Conservation (phyloP, 2,113 vertebrate genomes). For the Centropristis striata region DNA sequence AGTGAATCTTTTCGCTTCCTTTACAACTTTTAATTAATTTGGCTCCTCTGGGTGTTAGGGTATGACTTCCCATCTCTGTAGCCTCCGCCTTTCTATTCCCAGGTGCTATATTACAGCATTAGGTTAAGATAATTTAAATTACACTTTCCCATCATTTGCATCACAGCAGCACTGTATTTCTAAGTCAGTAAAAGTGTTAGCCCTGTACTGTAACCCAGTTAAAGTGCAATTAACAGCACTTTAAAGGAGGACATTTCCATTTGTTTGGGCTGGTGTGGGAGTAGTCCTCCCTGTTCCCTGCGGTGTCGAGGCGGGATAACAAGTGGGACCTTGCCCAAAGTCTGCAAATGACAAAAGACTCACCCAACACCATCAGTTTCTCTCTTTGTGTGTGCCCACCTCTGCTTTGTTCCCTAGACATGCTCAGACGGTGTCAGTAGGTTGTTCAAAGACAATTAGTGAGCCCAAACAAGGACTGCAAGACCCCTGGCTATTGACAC, state of each 20-base stretch:
- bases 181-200: conserved; percentile 32
- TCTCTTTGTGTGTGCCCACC: conserved; percentile 39
- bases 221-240: conserved; percentile 53
- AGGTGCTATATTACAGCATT: neutral
- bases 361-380: conserved; percentile 30
- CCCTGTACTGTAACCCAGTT: conserved; percentile 44
- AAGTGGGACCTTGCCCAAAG: conserved; percentile 46
- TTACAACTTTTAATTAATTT: conserved; percentile 3
- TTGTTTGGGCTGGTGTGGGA: conserved; percentile 60
- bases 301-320: conserved; percentile 58
- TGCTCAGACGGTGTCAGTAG: conserved; percentile 47
- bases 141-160: conserved; percentile 19
- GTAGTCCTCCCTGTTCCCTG: conserved; percentile 57
- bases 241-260: conserved; percentile 69
- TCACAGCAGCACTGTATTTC: conserved; percentile 4
- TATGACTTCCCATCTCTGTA: conserved; percentile 29
- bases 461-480: conserved; percentile 27
- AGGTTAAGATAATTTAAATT: neutral
- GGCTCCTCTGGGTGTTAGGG: conserved; percentile 28
- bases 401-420: conserved; percentile 53
- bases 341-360: conserved; percentile 65
- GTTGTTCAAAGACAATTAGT: conserved; percentile 71
- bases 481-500: conserved; percentile 45
- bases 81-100: neutral
- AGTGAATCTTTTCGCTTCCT: conserved; percentile 1